Base-by-base conservation (phyloP, 2,888 invertebrate species). In the Lissonota sp. region DNA sequence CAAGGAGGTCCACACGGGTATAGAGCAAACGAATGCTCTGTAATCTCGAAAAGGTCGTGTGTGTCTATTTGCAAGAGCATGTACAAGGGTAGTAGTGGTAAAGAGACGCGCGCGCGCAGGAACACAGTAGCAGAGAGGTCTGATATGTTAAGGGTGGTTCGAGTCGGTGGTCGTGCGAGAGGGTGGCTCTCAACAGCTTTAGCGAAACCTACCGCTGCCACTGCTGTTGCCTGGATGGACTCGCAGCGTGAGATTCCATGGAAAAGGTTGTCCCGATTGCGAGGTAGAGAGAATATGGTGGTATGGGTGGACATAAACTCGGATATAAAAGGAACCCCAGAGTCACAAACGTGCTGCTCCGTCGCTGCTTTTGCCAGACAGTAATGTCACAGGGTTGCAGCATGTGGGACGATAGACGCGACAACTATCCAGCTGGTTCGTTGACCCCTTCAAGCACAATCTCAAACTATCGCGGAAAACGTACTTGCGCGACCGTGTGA, bases 341-440 rank as follows among this genome's bases (percentile, higher is more conserved):
- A 77, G 77, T 70, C 39, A 69, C 57, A 72, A 72, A 53, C 60
- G 58, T 10, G 60, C 51, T 69, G 49, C 46, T 71, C 26, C 26
- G 70, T 16, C 51, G 51, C 58, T 60, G 51, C 26, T 26, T 1
- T 26, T 26, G 73, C 67, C 58, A 46, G 40, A 44, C 55, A 49
- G 26, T 26, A 26, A 26, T 26, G 26, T 60, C 70, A 49, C 39
- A 77, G 78, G 76, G 82, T 85, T 80, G 63, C 62, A 62, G 63
- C 62, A 62, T 37, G 64, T 40, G 66, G 53, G 14, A 49, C 73
- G 83, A 84, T 75, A 83, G 73, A 82, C 77, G 84, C 87, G 91
- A 91, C 90, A 90, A 81, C 83, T 51, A 63, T 44, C 39, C 55
- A 67, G 84, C 82, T 79, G 86, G 84, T 87, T 85, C 88, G 87